Base-by-base conservation (phyloP, 64 coral and sea anemone species). In the Pocillopora damicornis region DNA sequence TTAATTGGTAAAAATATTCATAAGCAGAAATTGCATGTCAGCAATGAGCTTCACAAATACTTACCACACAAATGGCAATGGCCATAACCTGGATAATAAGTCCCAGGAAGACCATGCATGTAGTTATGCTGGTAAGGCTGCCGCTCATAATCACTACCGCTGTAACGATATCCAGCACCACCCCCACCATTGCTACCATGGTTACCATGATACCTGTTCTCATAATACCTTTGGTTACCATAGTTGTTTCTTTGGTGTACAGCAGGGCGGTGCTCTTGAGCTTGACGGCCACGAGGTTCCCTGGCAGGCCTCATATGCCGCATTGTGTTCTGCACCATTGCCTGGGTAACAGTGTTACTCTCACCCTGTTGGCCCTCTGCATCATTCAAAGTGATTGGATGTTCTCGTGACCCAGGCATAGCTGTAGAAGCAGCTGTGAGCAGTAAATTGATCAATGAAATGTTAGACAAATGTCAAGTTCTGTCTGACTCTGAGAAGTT, bases 1-100 rank as follows among this genome's bases (percentile, higher is more conserved):
- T 61, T 61, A 15, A 61, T 9, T 13, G 2, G 17, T 63, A 18
- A 18, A 18, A 13, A 10, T 18, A 63, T 63, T 63, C 13, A 18
- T 63, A 13, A 63, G 62, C 62, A 13, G 12, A 18, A 16, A 20
- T 20, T 20, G 16, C 15, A 18, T 67, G 64, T 20, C 15, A 22
- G 16, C 18, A 67, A 20, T 11, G 15, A 22, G 18, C 18, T 72
- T 17, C 11, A 71, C 20, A 71, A 71, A 71, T 58, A 85, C 81
- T 85, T 73, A 85, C 81, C 81, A 85, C 81, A 85, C 63, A 85
- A 85, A 57, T 58, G 81, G 42, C 81, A 85, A 38, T 85, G 81
- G 15, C 81, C 81, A 85, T 85, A 85, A 72, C 81, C 81, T 45
- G 81, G 81, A 73, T 85, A 72, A 42, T 56, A 85, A 14, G 81